Base-by-base conservation (phyloP, 2,113 vertebrate genomes). In the Hirundichthys speculiger region DNA sequence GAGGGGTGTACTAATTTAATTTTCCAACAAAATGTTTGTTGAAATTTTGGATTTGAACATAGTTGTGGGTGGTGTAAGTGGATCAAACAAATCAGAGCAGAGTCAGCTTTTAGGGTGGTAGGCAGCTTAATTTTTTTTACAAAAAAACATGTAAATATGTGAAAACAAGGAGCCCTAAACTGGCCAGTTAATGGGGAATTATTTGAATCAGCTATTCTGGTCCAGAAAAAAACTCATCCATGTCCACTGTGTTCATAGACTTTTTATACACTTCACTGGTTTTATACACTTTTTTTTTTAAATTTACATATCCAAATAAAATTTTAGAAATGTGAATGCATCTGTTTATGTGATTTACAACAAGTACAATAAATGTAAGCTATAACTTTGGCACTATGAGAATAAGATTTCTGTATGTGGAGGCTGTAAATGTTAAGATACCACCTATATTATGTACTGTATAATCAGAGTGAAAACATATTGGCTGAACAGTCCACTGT, bases 211-310 rank as follows among this genome's bases (percentile, higher is more conserved):
- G 52, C 59, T 65, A 52, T 40, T 68, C 56, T 19, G 16, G 19
- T 24, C 39, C 38, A 52, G 43, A 72, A 38, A 6, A 34, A 34
- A 61, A n/a, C n/a, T 53, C 59, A 65, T 54, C 64, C 45, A 79
- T 75, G 69, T 67, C 57, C 22, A 20, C 19, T 13, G 13, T 40
- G 59, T 73, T 77, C 46, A 71, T 42, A 65, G 59, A 51, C 64
- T 14, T 55, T 63, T 46, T 40, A 53, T 62, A 48, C 13, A 52
- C 39, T 25, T 62, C 47, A 39, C 52, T 73, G 53, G 42, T 55
- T 48, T 76, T 54, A 53, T 77, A 63, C 79, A 51, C 67, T 64
- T 82, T 18, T 62, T 75, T 84, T 53, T 60, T 20, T 27, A 64
- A 55, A 55, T 38, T 80, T 4, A 27, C 30, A 34, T 34, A n/a